These are phyloP conservation scores for Drosophila tropicalis DNA, from an alignment of 1,140 invertebrate species.

Conservation along the genomic window DNA sequence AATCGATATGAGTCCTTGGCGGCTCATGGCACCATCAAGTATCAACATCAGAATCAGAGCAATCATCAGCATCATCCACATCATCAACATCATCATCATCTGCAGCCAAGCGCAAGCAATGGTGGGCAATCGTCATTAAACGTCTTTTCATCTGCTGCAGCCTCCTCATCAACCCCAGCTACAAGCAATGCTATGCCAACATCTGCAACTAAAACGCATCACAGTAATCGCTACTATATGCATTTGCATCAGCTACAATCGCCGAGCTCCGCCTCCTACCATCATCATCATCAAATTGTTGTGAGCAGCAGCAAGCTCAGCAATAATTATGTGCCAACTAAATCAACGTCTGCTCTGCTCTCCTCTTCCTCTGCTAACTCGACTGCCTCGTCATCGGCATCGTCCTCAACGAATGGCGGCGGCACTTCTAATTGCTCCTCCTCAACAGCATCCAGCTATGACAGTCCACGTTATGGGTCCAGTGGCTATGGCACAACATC, in stretches of 20 bases:
- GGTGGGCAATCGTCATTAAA: not conserved
- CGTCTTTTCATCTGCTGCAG: constrained; percentile 11
- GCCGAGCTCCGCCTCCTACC: constrained; percentile 14
- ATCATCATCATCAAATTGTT: constrained; percentile 61
- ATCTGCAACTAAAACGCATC: constrained; percentile 37
- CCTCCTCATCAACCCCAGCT: constrained; percentile 24
- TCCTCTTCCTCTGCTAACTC: constrained; percentile 58
- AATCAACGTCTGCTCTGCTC: constrained; percentile 56
- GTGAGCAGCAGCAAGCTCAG: constrained; percentile 65
- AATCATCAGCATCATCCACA: constrained; percentile 45
- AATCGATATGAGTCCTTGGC: constrained; percentile 69
- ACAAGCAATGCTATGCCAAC: constrained; percentile 26
- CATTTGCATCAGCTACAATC: constrained; percentile 40
- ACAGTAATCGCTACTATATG: constrained; percentile 63
- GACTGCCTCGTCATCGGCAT: constrained; percentile 35
- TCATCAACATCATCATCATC: constrained; percentile 37
- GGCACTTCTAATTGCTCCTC: not conserved
- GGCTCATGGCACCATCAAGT: constrained; percentile 39
- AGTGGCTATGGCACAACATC: constrained; percentile 43
- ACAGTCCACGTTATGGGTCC: constrained; percentile 65
- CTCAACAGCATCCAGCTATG: constrained; percentile 55
- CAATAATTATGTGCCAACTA: constrained; percentile 58
- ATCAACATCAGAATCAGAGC: constrained; percentile 51
- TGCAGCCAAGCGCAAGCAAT: constrained; percentile 22
- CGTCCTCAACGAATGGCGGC: constrained; percentile 40